A percentile compares a stretch with the other conserved stretches of the same genome.
Conservation (phyloP, 2,113 vertebrate genomes). For the Gambusia holbrooki region DNA sequence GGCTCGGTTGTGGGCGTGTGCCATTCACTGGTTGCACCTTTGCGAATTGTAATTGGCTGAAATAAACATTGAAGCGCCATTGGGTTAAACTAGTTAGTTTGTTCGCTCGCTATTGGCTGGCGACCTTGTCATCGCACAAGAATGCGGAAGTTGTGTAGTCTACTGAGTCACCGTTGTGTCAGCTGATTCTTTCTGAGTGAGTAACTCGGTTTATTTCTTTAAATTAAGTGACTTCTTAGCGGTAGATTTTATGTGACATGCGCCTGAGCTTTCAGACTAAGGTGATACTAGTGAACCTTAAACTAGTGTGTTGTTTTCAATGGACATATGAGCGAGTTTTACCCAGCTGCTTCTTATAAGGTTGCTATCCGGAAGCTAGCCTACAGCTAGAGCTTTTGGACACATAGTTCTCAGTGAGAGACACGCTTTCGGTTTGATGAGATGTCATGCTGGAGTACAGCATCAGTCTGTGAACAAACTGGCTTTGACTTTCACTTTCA, state of each 20-base stretch:
- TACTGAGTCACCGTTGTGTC: constrained; percentile 87
- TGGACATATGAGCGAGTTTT: constrained; percentile 1
- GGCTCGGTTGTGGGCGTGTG: constrained; percentile 79
- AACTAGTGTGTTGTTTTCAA: constrained; percentile 28
- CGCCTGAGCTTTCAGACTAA: not conserved
- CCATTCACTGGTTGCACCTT: constrained; percentile 23
- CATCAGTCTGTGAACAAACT: not conserved
- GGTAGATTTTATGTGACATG: constrained; percentile 19
- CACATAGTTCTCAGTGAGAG: constrained; percentile 20
- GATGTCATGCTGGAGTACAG: not conserved
- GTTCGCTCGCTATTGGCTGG: constrained; percentile 61
- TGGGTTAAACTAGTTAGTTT: constrained; percentile 13
- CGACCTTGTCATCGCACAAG: constrained; percentile 66
- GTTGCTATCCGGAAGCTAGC: constrained; percentile 65
- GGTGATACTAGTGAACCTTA: constrained; percentile 10
- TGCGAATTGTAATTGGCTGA: constrained; percentile 57
- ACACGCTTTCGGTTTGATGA: constrained; percentile 49
- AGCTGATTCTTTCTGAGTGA: constrained; percentile 86
- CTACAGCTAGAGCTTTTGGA: constrained; percentile 56
- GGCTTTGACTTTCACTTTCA: constrained; percentile 60
- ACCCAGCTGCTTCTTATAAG: constrained; percentile 10
- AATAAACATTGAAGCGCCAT: constrained; percentile 9
- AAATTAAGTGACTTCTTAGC: constrained; percentile 44
- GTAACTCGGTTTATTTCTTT: constrained; percentile 78
- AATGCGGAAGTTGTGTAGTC: constrained; percentile 83